Percentiles rank a stretch among this genome's conserved stretches.
These are phyloP conservation scores for Liolophura sinensis DNA, from an alignment of 1,140 invertebrate species.

Conservation along the genomic window DNA sequence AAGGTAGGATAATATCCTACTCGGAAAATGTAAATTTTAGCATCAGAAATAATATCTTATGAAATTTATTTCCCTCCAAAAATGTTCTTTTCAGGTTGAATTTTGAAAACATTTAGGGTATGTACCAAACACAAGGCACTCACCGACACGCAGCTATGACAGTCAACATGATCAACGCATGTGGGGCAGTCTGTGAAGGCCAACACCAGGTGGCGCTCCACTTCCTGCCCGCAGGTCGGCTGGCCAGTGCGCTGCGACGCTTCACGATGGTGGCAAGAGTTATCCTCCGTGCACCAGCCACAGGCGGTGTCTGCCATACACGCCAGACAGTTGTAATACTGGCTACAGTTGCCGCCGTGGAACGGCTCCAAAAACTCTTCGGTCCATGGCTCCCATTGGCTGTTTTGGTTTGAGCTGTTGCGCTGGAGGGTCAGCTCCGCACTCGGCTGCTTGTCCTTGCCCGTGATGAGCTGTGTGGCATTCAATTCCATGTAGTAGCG, in stretches of 20 bases:
- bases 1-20: too few relatives aligned
- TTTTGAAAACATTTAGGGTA: constrained; percentile 68
- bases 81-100: too few relatives aligned
- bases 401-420: not conserved
- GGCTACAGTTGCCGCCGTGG: constrained; percentile 65
- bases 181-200: constrained; percentile 80
- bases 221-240: constrained; percentile 1
- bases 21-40: too few relatives aligned
- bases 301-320: constrained; percentile 87
- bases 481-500: constrained; percentile 74
- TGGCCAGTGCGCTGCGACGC: too few relatives aligned
- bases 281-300: constrained; percentile 77
- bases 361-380: constrained; percentile 88
- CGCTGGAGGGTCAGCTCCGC: not conserved
- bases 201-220: constrained; percentile 27
- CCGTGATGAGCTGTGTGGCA: constrained; percentile 63
- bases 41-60: too few relatives aligned
- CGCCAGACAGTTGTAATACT: constrained; percentile 81
- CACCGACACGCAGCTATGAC: constrained; percentile 40
- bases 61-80: too few relatives aligned
- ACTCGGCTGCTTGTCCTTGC: constrained; percentile 3
- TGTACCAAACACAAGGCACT: constrained; percentile 3
- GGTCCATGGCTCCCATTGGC: constrained; percentile 69
- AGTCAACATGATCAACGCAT: constrained; percentile 71
- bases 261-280: too few relatives aligned